phyloP scores from a whole-genome alignment of 2,113 vertebrate genomes.

The Cynopterus brachyotis region DNA sequence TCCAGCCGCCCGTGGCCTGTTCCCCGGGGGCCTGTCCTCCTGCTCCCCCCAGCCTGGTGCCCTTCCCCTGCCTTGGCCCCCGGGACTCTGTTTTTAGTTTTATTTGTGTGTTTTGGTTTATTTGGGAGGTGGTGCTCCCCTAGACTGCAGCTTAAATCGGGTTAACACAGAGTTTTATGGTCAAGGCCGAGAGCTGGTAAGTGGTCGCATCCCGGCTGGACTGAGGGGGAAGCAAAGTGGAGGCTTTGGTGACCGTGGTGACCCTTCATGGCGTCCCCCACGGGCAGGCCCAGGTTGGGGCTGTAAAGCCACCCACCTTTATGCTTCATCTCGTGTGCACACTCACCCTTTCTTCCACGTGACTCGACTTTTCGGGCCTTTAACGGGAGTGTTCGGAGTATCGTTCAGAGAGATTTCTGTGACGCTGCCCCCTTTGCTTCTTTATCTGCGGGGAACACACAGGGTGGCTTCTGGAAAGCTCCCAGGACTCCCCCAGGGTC shows the following conservation, averaged over 20 bases:
- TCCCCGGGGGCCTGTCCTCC: too few relatives aligned
- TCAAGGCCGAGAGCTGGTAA: background rate
- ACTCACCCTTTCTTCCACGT: background rate
- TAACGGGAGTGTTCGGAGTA: background rate
- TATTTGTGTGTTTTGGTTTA: background rate
- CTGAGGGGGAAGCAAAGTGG: background rate
- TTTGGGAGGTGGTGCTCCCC: background rate
- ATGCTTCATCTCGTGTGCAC: too few relatives aligned
- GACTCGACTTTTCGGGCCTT: background rate
- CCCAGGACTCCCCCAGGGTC: background rate
- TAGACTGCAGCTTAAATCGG: background rate
- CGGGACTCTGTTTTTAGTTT: background rate
- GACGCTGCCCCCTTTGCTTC: background rate
- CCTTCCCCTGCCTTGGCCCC: background rate
- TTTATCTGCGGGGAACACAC: background rate
- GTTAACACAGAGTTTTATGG: background rate
- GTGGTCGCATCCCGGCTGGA: background rate
- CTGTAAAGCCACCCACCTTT: rapidly evolving
- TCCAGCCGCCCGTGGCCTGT: background rate
- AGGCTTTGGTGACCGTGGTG: background rate
- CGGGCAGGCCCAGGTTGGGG: background rate
- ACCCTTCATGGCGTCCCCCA: rapidly evolving
- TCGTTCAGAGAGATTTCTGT: background rate
- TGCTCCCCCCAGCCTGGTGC: background rate
- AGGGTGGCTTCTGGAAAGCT: background rate